These are phyloP conservation scores for Epiblema foenella DNA, from an alignment of 2,888 invertebrate genomes.

Conservation along the genomic window DNA sequence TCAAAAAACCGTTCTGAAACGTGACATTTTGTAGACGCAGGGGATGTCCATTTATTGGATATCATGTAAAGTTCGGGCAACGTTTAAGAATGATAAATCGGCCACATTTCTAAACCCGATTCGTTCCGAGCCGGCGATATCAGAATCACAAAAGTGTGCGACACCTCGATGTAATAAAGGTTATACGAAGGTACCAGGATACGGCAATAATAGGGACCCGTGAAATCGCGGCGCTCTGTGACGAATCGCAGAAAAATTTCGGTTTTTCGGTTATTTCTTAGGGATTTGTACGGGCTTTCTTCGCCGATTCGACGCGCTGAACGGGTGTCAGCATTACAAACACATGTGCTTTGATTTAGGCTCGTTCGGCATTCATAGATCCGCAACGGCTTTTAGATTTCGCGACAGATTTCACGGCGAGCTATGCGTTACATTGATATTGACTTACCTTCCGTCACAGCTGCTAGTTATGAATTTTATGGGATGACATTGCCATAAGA, in stretches of 20 bases:
- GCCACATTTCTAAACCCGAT: slow-evolving; percentile 70
- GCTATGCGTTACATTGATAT: slow-evolving; percentile 83
- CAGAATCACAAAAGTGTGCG: slow-evolving; percentile 68
- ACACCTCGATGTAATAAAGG: slow-evolving; percentile 63
- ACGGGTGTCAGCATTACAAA: slow-evolving; percentile 83
- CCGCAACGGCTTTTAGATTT: slow-evolving; percentile 79
- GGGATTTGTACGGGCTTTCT: slow-evolving; percentile 85
- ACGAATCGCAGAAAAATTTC: slow-evolving; percentile 85
- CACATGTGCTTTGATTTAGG: slow-evolving; percentile 81
- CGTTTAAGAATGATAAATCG: slow-evolving; percentile 84
- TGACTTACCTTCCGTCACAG: slow-evolving; percentile 85
- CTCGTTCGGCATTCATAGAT: slow-evolving; percentile 65
- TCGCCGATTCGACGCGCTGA: slow-evolving; percentile 78
- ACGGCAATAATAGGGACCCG: slow-evolving; percentile 76
- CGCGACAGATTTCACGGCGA: slow-evolving; percentile 79
- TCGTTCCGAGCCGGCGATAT: slow-evolving; percentile 76
- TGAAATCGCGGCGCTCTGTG: slow-evolving; percentile 78
- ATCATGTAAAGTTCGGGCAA: slow-evolving; percentile 68
- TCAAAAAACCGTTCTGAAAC: slow-evolving; percentile 66
- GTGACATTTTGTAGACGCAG: slow-evolving; percentile 73
- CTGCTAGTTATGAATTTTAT: slow-evolving; percentile 72
- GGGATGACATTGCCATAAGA: slow-evolving; percentile 48
- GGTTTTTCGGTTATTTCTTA: slow-evolving; percentile 86
- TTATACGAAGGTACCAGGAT: slow-evolving; percentile 54
- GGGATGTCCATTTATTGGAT: slow-evolving; percentile 76